Percentiles rank a stretch among this genome's conserved stretches.
Conservation (phyloP, 2,113 vertebrate species). For the Epinephelus cyanopodus region DNA sequence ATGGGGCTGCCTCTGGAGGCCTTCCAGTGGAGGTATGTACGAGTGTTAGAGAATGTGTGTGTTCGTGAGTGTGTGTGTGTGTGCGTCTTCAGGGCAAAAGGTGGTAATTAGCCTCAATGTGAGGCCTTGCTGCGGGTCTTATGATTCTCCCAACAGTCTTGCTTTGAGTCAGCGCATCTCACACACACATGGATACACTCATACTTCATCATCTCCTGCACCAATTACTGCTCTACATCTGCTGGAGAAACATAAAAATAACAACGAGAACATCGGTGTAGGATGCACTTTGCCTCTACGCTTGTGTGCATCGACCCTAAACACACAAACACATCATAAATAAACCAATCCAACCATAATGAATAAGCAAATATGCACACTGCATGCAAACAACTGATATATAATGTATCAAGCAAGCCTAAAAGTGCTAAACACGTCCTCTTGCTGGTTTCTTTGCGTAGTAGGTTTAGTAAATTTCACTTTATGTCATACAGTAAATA, state of each 20-base stretch:
- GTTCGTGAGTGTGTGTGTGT: constrained; percentile 30
- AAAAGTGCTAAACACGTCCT: neutral
- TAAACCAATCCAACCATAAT: constrained; percentile 18
- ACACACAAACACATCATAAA: constrained; percentile 37
- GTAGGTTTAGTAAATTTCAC: neutral
- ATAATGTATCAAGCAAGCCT: constrained; percentile 1
- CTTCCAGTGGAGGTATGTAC: constrained; percentile 30
- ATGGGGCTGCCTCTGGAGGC: constrained; percentile 34
- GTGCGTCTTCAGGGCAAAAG: constrained; percentile 57
- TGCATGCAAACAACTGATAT: constrained; percentile 12
- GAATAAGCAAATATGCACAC: constrained; percentile 23
- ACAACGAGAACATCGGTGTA: neutral
- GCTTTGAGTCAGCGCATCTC: constrained; percentile 50
- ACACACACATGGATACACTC: constrained; percentile 26
- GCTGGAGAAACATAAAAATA: constrained; percentile 29
- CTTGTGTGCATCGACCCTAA: constrained; percentile 3
- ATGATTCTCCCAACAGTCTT: constrained; percentile 64
- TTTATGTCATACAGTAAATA: neutral
- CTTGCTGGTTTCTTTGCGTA: neutral
- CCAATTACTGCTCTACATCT: constrained; percentile 64
- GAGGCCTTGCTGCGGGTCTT: constrained; percentile 59
- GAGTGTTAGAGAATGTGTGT: constrained; percentile 10
- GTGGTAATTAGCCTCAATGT: constrained; percentile 66
- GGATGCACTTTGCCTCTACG: neutral
- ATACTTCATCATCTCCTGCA: constrained; percentile 41